Percentiles rank a stretch among this genome's conserved stretches.
phyloP scores from a whole-genome alignment of 2,113 vertebrate genomes.

The Halcyon senegalensis region DNA sequence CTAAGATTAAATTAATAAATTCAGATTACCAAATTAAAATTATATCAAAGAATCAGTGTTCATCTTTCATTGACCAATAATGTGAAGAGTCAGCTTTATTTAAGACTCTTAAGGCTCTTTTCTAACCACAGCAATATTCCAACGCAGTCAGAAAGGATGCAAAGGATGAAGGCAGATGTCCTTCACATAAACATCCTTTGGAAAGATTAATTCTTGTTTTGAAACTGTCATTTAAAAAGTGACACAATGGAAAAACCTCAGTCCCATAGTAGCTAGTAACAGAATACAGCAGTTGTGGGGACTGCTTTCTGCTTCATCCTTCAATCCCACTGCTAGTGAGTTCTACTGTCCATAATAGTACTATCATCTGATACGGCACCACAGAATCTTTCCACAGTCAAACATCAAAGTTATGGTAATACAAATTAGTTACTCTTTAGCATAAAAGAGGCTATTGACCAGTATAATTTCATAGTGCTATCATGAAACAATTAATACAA shows the following conservation, averaged over 20 bases:
- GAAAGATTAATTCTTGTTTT: not conserved
- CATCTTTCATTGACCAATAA: not conserved
- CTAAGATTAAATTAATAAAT: not conserved
- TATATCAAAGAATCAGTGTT: not conserved
- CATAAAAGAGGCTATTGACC: not conserved
- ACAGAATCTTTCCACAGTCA: not conserved
- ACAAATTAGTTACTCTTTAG: not conserved
- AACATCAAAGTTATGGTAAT: not conserved
- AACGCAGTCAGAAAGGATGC: not conserved
- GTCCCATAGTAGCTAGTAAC: not conserved
- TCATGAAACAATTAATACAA: not conserved
- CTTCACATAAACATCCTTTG: not conserved
- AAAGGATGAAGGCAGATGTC: not conserved
- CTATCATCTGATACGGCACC: not conserved
- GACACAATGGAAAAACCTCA: not conserved
- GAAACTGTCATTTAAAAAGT: not conserved
- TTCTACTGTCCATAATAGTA: not conserved
- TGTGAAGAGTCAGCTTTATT: not conserved
- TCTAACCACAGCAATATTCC: not conserved
- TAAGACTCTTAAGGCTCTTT: not conserved
- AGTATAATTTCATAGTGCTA: not conserved
- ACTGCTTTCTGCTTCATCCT: not conserved
- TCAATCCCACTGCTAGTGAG: not conserved
- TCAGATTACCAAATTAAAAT: not conserved
- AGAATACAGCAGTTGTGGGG: not conserved